Evolutionary conservation across 2,888 invertebrate species (phyloP).

Genomic region (Drosophila tripunctata): DNA sequence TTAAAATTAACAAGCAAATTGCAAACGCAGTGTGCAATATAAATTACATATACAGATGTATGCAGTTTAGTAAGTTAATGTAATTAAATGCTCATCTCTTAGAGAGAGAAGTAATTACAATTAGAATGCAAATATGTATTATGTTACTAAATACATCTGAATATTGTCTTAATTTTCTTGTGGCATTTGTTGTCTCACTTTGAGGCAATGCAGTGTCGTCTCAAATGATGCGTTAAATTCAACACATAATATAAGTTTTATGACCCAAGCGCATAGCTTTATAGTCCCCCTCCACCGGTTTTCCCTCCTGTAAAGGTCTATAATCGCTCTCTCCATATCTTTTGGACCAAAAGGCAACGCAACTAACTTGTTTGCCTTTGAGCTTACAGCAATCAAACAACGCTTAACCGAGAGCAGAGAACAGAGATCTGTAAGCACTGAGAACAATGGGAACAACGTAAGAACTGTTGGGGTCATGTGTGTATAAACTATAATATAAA

Average conservation of each 20-base stretch:
- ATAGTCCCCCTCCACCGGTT: slow-evolving; percentile 26
- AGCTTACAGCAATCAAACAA: slow-evolving; percentile 70
- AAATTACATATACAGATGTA: too few relatives aligned
- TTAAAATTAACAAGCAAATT: too few relatives aligned
- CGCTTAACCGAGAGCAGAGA: slow-evolving; percentile 21
- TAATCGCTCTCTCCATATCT: slow-evolving; percentile 29
- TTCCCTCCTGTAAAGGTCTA: neutral
- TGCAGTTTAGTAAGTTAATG: too few relatives aligned
- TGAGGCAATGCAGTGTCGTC: slow-evolving; percentile 30
- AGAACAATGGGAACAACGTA: slow-evolving; percentile 6
- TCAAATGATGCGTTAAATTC: slow-evolving; percentile 69
- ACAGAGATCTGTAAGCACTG: neutral
- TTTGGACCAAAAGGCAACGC: slow-evolving; percentile 10
- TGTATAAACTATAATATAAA: neutral
- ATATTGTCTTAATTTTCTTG: slow-evolving; percentile 16
- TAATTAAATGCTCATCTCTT: too few relatives aligned
- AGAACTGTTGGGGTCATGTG: neutral
- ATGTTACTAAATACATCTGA: too few relatives aligned
- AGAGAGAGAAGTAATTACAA: too few relatives aligned
- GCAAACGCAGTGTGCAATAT: too few relatives aligned
- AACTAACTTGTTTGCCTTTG: slow-evolving; percentile 63
- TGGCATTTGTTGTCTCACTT: slow-evolving; percentile 39
- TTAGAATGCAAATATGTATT: too few relatives aligned
- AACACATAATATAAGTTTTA: slow-evolving; percentile 72
- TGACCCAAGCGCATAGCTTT: slow-evolving; percentile 46